Conservation (phyloP, 1,140 invertebrate genomes). For the Platorchestia sp. region DNA sequence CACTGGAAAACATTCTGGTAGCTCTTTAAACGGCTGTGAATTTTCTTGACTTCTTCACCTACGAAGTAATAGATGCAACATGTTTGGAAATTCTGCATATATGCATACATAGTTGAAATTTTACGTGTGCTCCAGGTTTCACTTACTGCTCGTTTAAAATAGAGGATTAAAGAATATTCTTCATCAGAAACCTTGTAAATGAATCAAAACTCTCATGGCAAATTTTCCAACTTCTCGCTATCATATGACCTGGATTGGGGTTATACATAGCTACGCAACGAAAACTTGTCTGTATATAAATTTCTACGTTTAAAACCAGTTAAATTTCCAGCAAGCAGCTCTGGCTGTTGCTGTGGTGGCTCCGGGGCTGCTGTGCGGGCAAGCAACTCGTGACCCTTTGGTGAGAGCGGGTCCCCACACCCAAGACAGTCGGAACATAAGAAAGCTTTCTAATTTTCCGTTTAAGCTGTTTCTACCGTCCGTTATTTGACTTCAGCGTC, state of each 20-base stretch:
- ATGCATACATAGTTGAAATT: neutral
- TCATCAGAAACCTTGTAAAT: neutral
- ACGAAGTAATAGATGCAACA: neutral
- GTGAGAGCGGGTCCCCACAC: neutral
- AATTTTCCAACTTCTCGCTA: neutral
- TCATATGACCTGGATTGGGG: neutral
- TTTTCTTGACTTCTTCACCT: neutral
- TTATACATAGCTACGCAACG: neutral
- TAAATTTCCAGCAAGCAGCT: neutral
- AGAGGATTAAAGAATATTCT: neutral
- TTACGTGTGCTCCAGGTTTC: neutral
- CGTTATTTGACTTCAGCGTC: neutral
- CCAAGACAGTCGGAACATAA: neutral
- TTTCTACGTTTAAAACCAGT: neutral
- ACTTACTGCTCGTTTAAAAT: neutral
- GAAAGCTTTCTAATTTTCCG: neutral
- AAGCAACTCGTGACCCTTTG: neutral
- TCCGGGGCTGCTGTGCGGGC: neutral
- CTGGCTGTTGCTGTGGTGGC: neutral
- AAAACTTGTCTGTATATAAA: neutral
- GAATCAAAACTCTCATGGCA: neutral
- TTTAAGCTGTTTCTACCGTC: neutral
- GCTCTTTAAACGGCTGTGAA: neutral
- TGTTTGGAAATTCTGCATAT: neutral
- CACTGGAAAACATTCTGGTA: neutral